Base-by-base conservation (phyloP, 2,797 vertebrate genomes). In the Gorsachius magnificus region DNA sequence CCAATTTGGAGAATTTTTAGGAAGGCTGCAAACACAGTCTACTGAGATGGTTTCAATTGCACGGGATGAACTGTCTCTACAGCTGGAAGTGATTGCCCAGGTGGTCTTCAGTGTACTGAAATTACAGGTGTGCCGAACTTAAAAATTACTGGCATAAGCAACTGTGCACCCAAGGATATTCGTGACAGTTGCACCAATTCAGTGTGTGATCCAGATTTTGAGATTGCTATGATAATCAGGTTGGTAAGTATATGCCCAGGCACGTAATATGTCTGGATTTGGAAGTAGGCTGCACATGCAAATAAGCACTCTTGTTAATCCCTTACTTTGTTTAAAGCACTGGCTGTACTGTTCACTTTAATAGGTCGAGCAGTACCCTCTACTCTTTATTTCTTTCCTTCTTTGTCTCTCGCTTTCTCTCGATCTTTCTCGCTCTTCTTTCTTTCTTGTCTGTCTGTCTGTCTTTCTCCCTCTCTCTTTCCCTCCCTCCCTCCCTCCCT, bases 211-310 rank as follows among this genome's bases (percentile, higher is more conserved):
- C 85, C 86, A 91, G 77, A 79, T 72, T 90, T 93, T 63, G 66
- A 96, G 90, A 93, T 89, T 89, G 68, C 36, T 94, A 9, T 78
- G 81, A 81, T 95, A 92, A 93, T 95, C 71, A 85, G 11, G 29
- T 54, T 54, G 36, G 35, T 80, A 87, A 95, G 80, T 70, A 33
- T 90, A 87, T 95, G 86, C 87, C 78, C 68, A 92, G 88, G n/a
- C 88, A 95, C 4, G 10, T 85, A 95, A 80, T 46, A 69, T 68
- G 36, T 83, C 72, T 83, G 86, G 64, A 60, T 90, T 92, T 95
- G 77, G 31, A 94, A 87, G 53, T 29, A 92, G 64, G 53, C 58
- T 93, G 71, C 84, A 87, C 77, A 84, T 51, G 75, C 66, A 93
- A 80, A 96, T 89, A 70, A 86, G 56, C 74, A 83, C 63, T 92